These are phyloP conservation scores for Halcyon malimbica DNA, from an alignment of 2,113 vertebrate species.

Conservation along the genomic window DNA sequence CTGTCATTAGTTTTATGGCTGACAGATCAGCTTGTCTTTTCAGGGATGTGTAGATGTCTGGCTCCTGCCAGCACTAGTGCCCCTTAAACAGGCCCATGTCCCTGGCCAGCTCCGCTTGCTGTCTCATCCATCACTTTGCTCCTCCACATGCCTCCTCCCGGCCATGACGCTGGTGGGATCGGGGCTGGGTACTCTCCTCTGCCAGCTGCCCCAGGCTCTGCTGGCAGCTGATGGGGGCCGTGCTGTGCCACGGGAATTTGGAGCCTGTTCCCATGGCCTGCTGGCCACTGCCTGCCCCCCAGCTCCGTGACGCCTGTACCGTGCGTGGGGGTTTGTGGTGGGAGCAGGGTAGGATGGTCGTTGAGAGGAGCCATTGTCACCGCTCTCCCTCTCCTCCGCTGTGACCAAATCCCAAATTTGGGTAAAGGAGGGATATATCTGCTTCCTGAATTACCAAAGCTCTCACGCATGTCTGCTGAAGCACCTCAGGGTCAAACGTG, in stretches of 20 bases:
- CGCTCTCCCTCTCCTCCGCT: neutral
- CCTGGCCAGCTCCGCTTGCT: fast-evolving
- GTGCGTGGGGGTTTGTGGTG: fast-evolving
- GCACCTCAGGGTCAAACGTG: slow-evolving; percentile 1
- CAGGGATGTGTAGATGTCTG: neutral
- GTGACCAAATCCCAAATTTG: slow-evolving; percentile 24
- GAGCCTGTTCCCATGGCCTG: neutral
- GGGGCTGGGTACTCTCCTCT: neutral
- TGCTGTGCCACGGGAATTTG: neutral
- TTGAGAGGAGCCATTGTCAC: neutral
- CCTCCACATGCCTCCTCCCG: neutral
- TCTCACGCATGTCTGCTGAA: neutral
- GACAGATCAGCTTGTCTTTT: neutral
- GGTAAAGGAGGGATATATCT: neutral
- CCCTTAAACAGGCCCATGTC: neutral
- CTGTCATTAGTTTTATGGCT: neutral
- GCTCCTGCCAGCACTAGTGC: neutral
- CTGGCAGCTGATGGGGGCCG: neutral
- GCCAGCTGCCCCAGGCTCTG: neutral
- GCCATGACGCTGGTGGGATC: neutral
- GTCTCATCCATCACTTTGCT: neutral
- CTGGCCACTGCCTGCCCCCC: fast-evolving
- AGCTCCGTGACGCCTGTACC: neutral
- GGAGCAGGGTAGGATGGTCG: neutral
- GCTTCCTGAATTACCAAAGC: neutral